These are phyloP conservation scores for Drosophila suzukii DNA, from an alignment of 1,140 invertebrate species.

Conservation along the genomic window DNA sequence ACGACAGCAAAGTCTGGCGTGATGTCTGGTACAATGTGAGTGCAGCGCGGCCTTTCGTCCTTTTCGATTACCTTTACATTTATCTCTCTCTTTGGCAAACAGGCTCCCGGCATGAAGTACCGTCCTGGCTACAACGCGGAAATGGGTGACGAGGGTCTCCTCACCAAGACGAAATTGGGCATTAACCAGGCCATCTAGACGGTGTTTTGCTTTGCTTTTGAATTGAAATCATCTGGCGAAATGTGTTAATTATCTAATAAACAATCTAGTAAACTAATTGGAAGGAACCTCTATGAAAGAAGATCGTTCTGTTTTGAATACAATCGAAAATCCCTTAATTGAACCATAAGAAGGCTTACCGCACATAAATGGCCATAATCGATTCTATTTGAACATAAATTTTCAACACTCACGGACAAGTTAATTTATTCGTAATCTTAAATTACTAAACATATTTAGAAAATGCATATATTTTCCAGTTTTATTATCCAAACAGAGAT, in stretches of 20 bases:
- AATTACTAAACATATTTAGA: not conserved
- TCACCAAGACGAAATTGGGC: slow-evolving; percentile 84
- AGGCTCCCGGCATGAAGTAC: slow-evolving; percentile 86
- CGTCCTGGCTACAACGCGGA: slow-evolving; percentile 86
- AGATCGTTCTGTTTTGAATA: not conserved
- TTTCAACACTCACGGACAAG: not conserved
- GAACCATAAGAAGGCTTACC: too few relatives aligned
- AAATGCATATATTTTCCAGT: not conserved
- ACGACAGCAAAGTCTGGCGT: slow-evolving; percentile 85
- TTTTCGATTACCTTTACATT: not conserved
- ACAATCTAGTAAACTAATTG: slow-evolving; percentile 70
- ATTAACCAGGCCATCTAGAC: slow-evolving; percentile 60
- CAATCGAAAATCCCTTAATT: not conserved
- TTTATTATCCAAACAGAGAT: not conserved
- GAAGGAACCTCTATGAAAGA: not conserved
- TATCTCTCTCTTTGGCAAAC: slow-evolving; percentile 37
- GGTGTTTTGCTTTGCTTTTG: slow-evolving; percentile 18
- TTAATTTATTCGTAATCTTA: not conserved
- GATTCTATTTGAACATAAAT: not conserved
- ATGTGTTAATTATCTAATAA: slow-evolving; percentile 82
- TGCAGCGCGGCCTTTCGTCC: slow-evolving; percentile 5
- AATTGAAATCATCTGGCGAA: slow-evolving; percentile 58
- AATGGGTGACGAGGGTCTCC: slow-evolving; percentile 85
- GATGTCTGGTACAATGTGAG: slow-evolving; percentile 85
- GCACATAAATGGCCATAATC: too few relatives aligned